These are phyloP conservation scores for Nymphalis c-album DNA, from an alignment of 2,888 invertebrate genomes.

Conservation along the genomic window DNA sequence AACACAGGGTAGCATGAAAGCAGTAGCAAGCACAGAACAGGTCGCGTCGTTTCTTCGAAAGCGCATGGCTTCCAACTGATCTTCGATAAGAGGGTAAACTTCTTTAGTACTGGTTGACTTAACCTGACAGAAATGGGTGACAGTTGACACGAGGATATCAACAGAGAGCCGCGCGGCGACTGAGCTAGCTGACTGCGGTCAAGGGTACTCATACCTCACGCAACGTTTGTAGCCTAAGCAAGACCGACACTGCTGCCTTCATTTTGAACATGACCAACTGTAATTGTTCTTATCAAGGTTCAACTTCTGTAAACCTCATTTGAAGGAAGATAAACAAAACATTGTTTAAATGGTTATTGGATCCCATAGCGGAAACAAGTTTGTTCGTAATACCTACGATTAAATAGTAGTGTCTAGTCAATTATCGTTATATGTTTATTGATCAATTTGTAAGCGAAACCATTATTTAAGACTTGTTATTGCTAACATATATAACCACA, in stretches of 20 bases:
- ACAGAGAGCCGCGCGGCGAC: slow-evolving; percentile 67
- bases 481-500: neutral
- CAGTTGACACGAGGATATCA: slow-evolving; percentile 59
- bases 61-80: slow-evolving; percentile 61
- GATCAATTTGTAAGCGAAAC: slow-evolving; percentile 3
- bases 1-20: slow-evolving; percentile 28
- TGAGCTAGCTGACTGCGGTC: slow-evolving; percentile 54
- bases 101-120: slow-evolving; percentile 49
- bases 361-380: neutral
- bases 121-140: slow-evolving; percentile 31
- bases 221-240: slow-evolving; percentile 20
- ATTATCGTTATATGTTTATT: neutral
- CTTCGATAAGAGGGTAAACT: slow-evolving; percentile 35
- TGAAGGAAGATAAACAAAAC: neutral
- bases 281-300: slow-evolving; percentile 38
- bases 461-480: slow-evolving; percentile 1
- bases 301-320: slow-evolving; percentile 13
- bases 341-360: neutral
- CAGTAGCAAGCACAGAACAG: slow-evolving; percentile 6
- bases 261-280: slow-evolving; percentile 26
- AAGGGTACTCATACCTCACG: slow-evolving; percentile 55
- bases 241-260: slow-evolving; percentile 26
- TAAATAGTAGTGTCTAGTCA: neutral
- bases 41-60: slow-evolving; percentile 45
- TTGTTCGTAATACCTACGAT: neutral